Conservation (phyloP, 2,113 vertebrate genomes). For the Clarias macrocephalus region DNA sequence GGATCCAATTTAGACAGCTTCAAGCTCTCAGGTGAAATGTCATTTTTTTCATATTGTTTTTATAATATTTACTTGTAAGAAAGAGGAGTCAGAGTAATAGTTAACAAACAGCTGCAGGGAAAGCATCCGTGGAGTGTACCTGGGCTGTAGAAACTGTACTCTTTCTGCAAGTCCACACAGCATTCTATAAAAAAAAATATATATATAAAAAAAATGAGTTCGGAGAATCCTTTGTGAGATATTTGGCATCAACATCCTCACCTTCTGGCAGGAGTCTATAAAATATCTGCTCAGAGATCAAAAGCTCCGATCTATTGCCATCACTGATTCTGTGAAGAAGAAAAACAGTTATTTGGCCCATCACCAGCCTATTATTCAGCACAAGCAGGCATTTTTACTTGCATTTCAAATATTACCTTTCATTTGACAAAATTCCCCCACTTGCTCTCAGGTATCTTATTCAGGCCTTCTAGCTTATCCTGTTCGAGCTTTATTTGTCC, state of each 20-base stretch:
- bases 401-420: neutral
- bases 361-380: neutral
- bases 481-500: neutral
- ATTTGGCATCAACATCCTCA: neutral
- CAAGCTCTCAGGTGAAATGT: conserved; percentile 19
- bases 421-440: neutral
- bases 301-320: neutral
- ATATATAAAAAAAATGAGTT: too few relatives aligned
- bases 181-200: neutral
- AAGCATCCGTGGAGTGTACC: neutral
- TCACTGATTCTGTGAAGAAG: neutral
- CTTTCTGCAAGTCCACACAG: neutral
- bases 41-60: neutral
- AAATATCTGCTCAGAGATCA: neutral
- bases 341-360: too few relatives aligned
- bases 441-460: neutral
- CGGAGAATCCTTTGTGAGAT: neutral
- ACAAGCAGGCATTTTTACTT: neutral
- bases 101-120: neutral
- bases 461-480: neutral
- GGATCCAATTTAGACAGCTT: conserved; percentile 4
- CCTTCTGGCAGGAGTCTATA: neutral
- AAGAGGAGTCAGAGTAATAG: neutral
- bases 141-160: too few relatives aligned
- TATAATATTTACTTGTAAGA: conserved; percentile 26